Evolutionary conservation across 2,797 vertebrate genomes (phyloP).

Genomic region (Labeo calbasu): DNA sequence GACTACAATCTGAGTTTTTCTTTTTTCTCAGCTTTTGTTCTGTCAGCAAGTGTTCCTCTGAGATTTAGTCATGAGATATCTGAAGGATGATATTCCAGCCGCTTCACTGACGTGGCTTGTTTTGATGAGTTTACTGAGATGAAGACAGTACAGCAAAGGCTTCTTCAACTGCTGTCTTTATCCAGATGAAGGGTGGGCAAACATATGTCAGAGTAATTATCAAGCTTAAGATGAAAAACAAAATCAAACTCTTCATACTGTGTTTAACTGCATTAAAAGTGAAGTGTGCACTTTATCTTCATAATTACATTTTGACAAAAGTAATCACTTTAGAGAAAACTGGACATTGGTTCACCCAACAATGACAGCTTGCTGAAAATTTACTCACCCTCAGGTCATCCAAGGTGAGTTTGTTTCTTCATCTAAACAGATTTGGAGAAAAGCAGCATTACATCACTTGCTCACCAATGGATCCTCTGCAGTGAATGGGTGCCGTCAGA

Average conservation of each 20-base stretch:
- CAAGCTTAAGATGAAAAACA: not conserved
- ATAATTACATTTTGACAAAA: not conserved
- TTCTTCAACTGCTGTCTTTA: not conserved
- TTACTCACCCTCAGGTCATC: too few relatives aligned
- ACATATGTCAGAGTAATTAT: not conserved
- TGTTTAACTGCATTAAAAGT: not conserved
- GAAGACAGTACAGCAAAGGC: not conserved
- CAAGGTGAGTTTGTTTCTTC: too few relatives aligned
- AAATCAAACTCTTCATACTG: not conserved
- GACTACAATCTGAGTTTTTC: conserved; percentile 5
- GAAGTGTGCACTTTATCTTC: not conserved
- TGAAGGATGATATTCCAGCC: conserved; percentile 16
- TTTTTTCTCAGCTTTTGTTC: conserved; percentile 1
- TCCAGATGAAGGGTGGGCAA: not conserved
- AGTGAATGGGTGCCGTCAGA: too few relatives aligned
- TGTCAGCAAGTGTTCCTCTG: conserved; percentile 18
- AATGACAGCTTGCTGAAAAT: not conserved
- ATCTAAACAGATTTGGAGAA: too few relatives aligned
- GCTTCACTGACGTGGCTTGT: conserved; percentile 12
- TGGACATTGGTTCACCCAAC: not conserved
- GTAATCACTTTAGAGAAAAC: not conserved
- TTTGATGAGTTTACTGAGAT: conserved; percentile 13
- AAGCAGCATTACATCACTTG: too few relatives aligned
- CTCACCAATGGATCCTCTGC: too few relatives aligned
- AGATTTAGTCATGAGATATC: conserved; percentile 2